Evolutionary conservation across 2,113 vertebrate genomes (phyloP), one percentile per base, ranked within the genome.

Genomic region (Drymodes brunneopygia): DNA sequence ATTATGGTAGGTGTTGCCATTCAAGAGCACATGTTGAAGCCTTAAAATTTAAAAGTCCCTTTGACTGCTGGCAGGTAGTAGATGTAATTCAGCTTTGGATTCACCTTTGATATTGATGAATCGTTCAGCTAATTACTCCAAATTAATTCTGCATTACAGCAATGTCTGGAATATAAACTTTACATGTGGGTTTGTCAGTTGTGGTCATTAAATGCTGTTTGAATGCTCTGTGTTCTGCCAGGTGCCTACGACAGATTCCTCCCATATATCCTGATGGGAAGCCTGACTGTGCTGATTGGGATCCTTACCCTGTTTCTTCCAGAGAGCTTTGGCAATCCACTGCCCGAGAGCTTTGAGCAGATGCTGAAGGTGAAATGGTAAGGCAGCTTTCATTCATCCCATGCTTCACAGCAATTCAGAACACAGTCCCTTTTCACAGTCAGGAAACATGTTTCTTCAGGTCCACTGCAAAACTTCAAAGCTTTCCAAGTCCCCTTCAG

Each of bases 231-330:
- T 95, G 42, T 67, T 94, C 87, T 90, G 36, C 54, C 97, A 99
- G 99, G 98, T 84, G 97, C 97, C 83, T 98, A 98, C 24, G 96
- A 98, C 84, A 98, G 88, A 77, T 84, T 95, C 57, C 97, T 99
- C 1, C 99, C 99, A 1, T 99, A 99, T 19, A 98, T 99, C 53
- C 16, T 99, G 70, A 99, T 99, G 98, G 99, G 99, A 23, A 97
- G 97, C 84, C 92, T 99, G 36, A 98, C 98, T 3, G 80, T 99
- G 86, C 88, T 97, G 69, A 98, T 99, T 1, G 98, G 98, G 27
- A 67, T 98, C 47, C 57, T 98, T 2, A 98, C 98, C 51, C 98
- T 99, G 22, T 95, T 99, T 61, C 97, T 99, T 33, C 99, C 99
- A 1, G 99, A 99, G 95, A 98, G 97, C 29, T 98, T 92, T 1